Conservation (phyloP, 2,797 vertebrate genomes). For the Lepus townsendii region DNA sequence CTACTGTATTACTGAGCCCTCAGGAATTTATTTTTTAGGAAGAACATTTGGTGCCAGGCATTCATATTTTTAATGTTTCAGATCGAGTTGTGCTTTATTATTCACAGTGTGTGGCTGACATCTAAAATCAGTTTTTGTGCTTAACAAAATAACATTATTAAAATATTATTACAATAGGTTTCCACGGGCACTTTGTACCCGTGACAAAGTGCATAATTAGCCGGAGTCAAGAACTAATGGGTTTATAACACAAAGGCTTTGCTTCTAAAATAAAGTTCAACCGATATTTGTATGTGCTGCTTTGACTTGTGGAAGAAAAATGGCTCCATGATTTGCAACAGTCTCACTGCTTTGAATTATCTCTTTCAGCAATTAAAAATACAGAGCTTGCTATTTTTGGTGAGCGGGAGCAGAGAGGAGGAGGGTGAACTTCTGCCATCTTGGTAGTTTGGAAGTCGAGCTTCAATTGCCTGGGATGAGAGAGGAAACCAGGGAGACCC, state of each 20-base stretch:
- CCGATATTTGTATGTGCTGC: not conserved
- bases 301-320: not conserved
- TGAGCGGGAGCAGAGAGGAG: not conserved
- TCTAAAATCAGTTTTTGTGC: constrained; percentile 73
- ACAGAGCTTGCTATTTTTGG: not conserved
- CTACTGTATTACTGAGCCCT: not conserved
- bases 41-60: constrained; percentile 11
- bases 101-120: constrained; percentile 55
- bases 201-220: constrained; percentile 69
- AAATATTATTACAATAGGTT: constrained; percentile 71
- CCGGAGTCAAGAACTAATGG: constrained; percentile 63
- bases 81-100: constrained; percentile 71
- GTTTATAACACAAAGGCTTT: constrained; percentile 60
- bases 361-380: not conserved
- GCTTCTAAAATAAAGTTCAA: constrained; percentile 63
- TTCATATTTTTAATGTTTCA: constrained; percentile 42
- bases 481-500: not conserved
- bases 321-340: not conserved
- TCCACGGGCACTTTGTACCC: constrained; percentile 66
- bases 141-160: constrained; percentile 60
- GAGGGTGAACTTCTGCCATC: not conserved
- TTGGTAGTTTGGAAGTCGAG: not conserved
- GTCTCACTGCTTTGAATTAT: not conserved
- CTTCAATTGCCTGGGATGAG: not conserved
- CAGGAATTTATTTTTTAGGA: constrained; percentile 40